Conservation (phyloP, 2,113 vertebrate species). For the Dolichotis patagonum region DNA sequence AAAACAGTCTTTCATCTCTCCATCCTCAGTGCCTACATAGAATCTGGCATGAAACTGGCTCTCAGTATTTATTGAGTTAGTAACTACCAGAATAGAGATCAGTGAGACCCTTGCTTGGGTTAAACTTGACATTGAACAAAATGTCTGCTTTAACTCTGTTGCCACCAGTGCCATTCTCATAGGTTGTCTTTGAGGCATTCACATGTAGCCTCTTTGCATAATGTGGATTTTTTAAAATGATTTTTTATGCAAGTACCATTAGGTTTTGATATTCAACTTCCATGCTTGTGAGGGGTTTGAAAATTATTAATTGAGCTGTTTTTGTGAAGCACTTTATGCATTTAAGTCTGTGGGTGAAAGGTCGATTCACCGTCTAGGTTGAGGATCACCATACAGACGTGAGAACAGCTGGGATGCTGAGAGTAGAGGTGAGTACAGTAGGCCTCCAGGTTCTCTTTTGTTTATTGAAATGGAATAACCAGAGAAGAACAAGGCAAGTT, state of each 20-base stretch:
- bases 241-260: background rate
- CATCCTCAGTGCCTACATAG: background rate
- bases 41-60: background rate
- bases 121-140: background rate
- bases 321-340: fast-evolving
- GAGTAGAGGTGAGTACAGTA: background rate
- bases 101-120: background rate
- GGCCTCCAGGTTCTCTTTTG: background rate
- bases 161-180: background rate
- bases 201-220: background rate
- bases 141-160: background rate
- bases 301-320: background rate
- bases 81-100: background rate
- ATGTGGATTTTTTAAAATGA: background rate
- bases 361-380: background rate
- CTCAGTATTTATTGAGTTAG: background rate
- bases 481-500: slow-evolving; percentile 21
- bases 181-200: background rate
- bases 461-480: slow-evolving; percentile 32
- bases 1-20: background rate
- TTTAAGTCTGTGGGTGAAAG: background rate
- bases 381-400: fast-evolving
- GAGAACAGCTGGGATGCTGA: background rate
- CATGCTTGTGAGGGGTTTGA: background rate
- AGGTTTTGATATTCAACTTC: background rate